Evolutionary conservation across 2,888 invertebrate genomes (phyloP).

Genomic region (Phyllotreta striolata): DNA sequence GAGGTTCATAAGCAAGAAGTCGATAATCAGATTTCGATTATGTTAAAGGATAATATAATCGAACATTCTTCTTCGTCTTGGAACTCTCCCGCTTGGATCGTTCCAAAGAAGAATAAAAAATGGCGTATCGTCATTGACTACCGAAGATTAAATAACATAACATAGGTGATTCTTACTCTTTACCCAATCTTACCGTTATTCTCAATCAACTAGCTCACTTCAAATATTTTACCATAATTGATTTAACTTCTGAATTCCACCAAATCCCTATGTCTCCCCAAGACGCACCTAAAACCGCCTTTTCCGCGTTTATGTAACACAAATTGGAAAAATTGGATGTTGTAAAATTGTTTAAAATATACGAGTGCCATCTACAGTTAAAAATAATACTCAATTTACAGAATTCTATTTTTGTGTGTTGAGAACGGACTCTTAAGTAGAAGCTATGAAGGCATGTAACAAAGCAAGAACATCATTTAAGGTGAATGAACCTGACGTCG

Average conservation of each 20-base stretch:
- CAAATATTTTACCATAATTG: slow-evolving; percentile 55
- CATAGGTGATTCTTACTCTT: slow-evolving; percentile 54
- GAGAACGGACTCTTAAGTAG: too few species aligned
- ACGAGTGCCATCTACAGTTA: too few species aligned
- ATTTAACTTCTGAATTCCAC: slow-evolving; percentile 56
- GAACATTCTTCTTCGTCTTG: slow-evolving; percentile 44
- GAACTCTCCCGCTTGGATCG: slow-evolving; percentile 44
- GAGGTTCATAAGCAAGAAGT: slow-evolving; percentile 50
- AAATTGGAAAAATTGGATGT: too few species aligned
- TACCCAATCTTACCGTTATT: slow-evolving; percentile 55
- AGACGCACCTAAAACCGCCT: slow-evolving; percentile 55
- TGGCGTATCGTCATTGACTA: slow-evolving; percentile 40
- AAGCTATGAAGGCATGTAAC: too few species aligned
- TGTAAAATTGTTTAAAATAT: too few species aligned
- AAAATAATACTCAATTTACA: too few species aligned
- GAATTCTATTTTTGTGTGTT: too few species aligned
- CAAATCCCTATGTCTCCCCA: slow-evolving; percentile 51
- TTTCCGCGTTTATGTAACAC: too few species aligned
- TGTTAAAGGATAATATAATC: slow-evolving; percentile 45
- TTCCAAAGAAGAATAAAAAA: slow-evolving; percentile 33
- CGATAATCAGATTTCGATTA: slow-evolving; percentile 47
- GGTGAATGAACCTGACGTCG: too few species aligned
- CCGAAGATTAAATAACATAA: slow-evolving; percentile 54
- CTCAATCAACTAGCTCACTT: slow-evolving; percentile 54
- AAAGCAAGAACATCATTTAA: too few species aligned